Evolutionary conservation across 2,113 vertebrate species (phyloP), one percentile per base, ranked within the genome.

Genomic region (Podarcis raffonei): DNA sequence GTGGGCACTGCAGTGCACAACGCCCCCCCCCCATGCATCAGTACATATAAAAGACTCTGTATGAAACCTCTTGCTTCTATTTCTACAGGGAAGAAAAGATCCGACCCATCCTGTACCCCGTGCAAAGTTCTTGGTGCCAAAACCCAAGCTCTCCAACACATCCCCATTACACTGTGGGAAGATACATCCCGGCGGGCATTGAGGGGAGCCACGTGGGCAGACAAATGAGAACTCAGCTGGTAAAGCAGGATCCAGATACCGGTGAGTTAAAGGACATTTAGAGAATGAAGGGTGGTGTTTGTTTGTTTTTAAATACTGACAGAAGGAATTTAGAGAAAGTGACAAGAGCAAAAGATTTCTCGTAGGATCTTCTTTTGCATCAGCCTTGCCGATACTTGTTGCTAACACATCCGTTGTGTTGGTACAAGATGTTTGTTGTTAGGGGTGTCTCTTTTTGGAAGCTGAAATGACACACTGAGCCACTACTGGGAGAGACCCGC

Each of bases 91-190:
- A 86, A 92, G 95, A 95, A 86, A 88, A 93, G 87, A 25, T 39
- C 20, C 87, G 81, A 42, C 30, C 89, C 25, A 83, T 8, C 0
- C 48, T 93, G 53, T 86, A 85, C 2, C 91, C 90, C 30, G 57
- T 57, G 20, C 75, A 18, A 2, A 96, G 94, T 5, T 90, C 96
- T n/a, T 97, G 97, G 95, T 94, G 95, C 42, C 85, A 62, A 84
- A 97, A 90, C 37, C 92, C 92, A 0, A 7, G 1, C 1, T 66
- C 9, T 27, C 48, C 93, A 35, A 83, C 93, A 1, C 96, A 96
- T 30, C 95, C 95, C 2, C 93, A 94, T 84, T 95, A 91, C 74
- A 62, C 93, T 5, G 68, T 94, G 57, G 66, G 30, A 16, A 76
- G 92, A 11, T 39, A 82, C 0, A 0, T 53, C 23, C 1, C 6